Evolutionary conservation across 2,797 vertebrate genomes (phyloP).

Genomic region (Lerista edwardsae): DNA sequence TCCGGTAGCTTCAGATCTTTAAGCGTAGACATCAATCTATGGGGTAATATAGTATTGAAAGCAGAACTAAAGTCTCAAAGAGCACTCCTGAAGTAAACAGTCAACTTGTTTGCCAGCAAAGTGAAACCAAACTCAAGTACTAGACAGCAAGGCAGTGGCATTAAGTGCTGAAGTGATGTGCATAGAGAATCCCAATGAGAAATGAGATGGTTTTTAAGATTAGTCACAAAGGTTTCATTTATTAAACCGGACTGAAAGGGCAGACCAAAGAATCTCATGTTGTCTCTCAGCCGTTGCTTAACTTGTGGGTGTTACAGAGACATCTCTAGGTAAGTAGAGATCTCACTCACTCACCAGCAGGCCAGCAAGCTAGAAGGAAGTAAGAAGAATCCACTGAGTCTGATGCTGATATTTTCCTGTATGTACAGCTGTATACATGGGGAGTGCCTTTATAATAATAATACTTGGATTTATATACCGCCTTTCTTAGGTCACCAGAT

Average conservation of each 20-base stretch:
- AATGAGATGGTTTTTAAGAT: constrained; percentile 34
- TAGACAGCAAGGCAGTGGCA: neutral
- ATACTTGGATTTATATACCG: too few relatives aligned
- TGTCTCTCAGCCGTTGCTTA: constrained; percentile 34
- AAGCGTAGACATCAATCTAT: too few relatives aligned
- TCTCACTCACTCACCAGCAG: neutral
- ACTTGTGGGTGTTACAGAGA: neutral
- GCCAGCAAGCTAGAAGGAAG: too few relatives aligned
- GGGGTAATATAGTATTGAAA: too few relatives aligned
- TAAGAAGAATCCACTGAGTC: too few relatives aligned
- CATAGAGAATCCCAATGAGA: constrained; percentile 5
- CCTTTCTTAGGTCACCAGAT: too few relatives aligned
- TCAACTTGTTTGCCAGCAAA: constrained; percentile 20
- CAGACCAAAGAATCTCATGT: neutral
- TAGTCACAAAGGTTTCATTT: neutral
- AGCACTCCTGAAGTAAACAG: neutral
- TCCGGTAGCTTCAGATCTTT: too few relatives aligned
- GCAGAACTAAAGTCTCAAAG: too few relatives aligned
- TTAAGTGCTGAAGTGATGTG: constrained; percentile 22
- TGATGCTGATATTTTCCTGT: too few relatives aligned
- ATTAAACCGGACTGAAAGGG: neutral
- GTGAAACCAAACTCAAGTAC: neutral
- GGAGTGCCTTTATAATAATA: neutral
- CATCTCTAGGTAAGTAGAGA: neutral
- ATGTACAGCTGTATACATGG: neutral